Evolutionary conservation across 2,797 vertebrate species (phyloP).

Genomic region (Parambassis ranga): DNA sequence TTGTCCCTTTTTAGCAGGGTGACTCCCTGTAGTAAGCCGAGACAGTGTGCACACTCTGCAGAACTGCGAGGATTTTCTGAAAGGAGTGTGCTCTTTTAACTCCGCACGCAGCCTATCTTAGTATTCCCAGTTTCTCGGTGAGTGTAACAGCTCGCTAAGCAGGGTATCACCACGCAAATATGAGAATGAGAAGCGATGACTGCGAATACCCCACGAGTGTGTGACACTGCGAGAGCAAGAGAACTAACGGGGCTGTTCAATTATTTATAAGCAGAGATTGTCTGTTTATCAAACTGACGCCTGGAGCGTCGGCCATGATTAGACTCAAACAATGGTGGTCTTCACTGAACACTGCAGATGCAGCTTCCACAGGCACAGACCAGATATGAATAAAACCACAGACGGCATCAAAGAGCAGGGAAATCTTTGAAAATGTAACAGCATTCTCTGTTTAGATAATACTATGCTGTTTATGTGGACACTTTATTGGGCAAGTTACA

Average conservation of each 20-base stretch:
- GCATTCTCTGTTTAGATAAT: neutral
- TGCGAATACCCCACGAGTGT: conserved; percentile 43
- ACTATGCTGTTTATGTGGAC: neutral
- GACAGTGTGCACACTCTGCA: neutral
- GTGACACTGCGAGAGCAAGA: conserved; percentile 50
- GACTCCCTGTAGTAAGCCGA: conserved; percentile 13
- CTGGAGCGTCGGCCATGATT: conserved; percentile 66
- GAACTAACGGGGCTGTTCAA: conserved; percentile 60
- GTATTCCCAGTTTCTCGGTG: conserved; percentile 30
- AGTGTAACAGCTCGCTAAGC: conserved; percentile 51
- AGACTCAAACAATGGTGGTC: conserved; percentile 67
- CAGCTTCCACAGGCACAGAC: conserved; percentile 39
- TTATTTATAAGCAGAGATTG: conserved; percentile 75
- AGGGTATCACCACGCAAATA: conserved; percentile 50
- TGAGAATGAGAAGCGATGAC: conserved; percentile 31
- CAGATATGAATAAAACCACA: conserved; percentile 39
- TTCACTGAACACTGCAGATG: conserved; percentile 57
- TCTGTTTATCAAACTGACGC: conserved; percentile 76
- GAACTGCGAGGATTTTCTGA: neutral
- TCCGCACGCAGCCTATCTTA: neutral
- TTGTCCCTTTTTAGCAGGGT: neutral
- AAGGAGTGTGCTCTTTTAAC: conserved; percentile 13
- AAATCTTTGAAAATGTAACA: too few species aligned
- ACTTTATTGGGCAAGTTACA: too few species aligned
- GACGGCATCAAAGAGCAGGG: conserved; percentile 16